A percentile compares a stretch with the other conserved stretches of the same genome.
These are phyloP conservation scores for Leistus spinibarbis DNA, from an alignment of 2,888 invertebrate species.

Conservation along the genomic window DNA sequence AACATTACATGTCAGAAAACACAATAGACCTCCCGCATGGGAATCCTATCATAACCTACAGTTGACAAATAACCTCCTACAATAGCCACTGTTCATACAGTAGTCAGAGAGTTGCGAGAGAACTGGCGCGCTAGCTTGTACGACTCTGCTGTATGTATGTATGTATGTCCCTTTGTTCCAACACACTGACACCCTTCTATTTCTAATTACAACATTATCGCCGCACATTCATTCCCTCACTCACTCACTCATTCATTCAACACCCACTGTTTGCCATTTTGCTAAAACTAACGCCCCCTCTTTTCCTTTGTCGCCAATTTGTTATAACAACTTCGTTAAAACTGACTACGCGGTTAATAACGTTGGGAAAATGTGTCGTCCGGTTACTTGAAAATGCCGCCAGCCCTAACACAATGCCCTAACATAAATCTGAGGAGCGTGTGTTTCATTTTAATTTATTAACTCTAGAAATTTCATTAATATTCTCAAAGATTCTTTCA, in stretches of 20 bases:
- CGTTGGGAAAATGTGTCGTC: not conserved
- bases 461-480: too few species aligned
- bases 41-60: constrained; percentile 40
- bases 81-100: constrained; percentile 26
- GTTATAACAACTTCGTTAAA: not conserved
- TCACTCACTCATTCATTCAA: not conserved
- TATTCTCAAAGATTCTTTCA: too few species aligned
- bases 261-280: not conserved
- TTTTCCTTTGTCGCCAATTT: not conserved
- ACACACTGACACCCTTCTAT: not conserved
- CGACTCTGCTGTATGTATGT: too few species aligned
- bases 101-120: not conserved
- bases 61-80: constrained; percentile 39
- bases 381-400: not conserved
- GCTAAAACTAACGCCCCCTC: not conserved
- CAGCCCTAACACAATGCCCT: too few species aligned
- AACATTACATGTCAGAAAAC: constrained; percentile 37
- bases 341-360: not conserved
- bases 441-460: too few species aligned
- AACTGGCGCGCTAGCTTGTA: not conserved
- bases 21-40: constrained; percentile 36
- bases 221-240: not conserved
- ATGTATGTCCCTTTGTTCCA: not conserved
- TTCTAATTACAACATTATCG: constrained; percentile 37
- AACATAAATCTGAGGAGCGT: too few species aligned